A percentile compares a stretch with the other conserved stretches of the same genome.
These are phyloP conservation scores for Cladorhizidae sp. DNA, from an alignment of 37 sponge, comb jelly and placozoan species.

Conservation along the genomic window DNA sequence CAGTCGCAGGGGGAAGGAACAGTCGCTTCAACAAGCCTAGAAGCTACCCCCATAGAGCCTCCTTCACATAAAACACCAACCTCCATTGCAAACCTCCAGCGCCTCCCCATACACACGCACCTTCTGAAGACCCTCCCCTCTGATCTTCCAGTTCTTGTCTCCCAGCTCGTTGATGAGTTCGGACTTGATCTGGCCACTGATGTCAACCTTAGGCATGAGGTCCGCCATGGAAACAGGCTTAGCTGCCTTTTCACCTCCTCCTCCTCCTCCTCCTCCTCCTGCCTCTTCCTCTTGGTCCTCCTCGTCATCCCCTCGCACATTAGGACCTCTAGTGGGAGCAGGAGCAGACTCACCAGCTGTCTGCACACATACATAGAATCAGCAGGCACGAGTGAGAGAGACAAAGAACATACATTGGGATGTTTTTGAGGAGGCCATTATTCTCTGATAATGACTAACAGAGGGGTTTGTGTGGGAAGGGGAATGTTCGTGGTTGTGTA, in stretches of 20 bases:
- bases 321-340: conserved; percentile 73
- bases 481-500: too few relatives aligned
- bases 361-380: too few relatives aligned
- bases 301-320: conserved; percentile 31
- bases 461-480: too few relatives aligned
- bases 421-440: too few relatives aligned
- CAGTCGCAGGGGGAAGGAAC: too few relatives aligned
- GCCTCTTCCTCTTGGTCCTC: conserved; percentile 28
- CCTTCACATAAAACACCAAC: background rate
- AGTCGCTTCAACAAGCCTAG: background rate
- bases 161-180: conserved; percentile 71
- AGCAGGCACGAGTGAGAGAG: too few relatives aligned
- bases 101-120: conserved; percentile 15
- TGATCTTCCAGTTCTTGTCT: conserved; percentile 92
- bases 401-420: too few relatives aligned
- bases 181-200: conserved; percentile 76
- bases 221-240: conserved; percentile 65
- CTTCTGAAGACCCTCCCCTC: conserved; percentile 79
- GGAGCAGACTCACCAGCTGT: conserved; percentile 61
- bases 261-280: conserved; percentile 39
- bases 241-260: conserved; percentile 3
- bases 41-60: background rate
- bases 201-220: conserved; percentile 84
- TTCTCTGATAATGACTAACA: too few relatives aligned
- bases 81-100: background rate